These are phyloP conservation scores for Urechis unicinctus DNA, from an alignment of 2,888 invertebrate genomes.

Conservation along the genomic window DNA sequence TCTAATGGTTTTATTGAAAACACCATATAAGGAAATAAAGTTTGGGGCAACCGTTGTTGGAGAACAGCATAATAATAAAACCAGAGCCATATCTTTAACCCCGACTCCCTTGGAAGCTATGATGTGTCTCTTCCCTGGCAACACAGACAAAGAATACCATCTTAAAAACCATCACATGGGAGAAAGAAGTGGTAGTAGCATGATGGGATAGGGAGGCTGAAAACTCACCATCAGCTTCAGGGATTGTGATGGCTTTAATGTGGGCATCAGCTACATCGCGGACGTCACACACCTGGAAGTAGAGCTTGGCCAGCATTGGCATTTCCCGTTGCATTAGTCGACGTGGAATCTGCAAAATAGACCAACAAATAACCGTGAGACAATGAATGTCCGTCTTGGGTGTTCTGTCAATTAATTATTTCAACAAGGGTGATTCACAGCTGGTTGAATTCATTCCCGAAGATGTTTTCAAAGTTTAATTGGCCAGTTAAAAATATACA, in stretches of 20 bases:
- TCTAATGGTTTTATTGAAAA: slow-evolving; percentile 40
- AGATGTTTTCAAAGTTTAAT: no score
- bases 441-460: no score
- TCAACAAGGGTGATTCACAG: no score
- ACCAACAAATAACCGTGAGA: background rate
- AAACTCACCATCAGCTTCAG: slow-evolving; percentile 28
- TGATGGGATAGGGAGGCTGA: slow-evolving; percentile 1
- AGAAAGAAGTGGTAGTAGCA: background rate
- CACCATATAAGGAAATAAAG: slow-evolving; percentile 45
- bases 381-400: no score
- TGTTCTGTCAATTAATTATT: no score
- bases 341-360: slow-evolving; percentile 26
- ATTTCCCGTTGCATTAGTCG: slow-evolving; percentile 43
- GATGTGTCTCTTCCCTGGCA: background rate
- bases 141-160: background rate
- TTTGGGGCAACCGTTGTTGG: slow-evolving; percentile 50
- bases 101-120: slow-evolving; percentile 5
- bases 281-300: slow-evolving; percentile 54
- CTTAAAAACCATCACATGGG: background rate
- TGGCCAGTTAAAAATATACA: no score
- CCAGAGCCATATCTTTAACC: slow-evolving; percentile 42
- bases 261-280: slow-evolving; percentile 52
- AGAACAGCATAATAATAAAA: slow-evolving; percentile 20
- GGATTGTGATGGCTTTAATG: slow-evolving; percentile 14
- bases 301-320: slow-evolving; percentile 50